Conservation (phyloP, 2,113 vertebrate species). For the Apaloderma vittatum region DNA sequence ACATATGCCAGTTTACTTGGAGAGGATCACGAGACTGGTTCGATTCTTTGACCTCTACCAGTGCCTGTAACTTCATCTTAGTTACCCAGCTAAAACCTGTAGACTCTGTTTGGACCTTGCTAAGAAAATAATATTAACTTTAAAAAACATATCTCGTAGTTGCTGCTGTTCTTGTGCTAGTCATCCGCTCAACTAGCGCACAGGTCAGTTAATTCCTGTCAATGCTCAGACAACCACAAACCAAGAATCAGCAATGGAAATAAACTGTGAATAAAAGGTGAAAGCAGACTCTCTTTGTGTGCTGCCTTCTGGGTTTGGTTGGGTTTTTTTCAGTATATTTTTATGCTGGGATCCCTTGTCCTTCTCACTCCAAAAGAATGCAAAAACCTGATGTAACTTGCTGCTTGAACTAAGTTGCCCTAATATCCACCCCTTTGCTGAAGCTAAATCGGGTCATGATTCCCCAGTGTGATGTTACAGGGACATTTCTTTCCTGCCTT, state of each 20-base stretch:
- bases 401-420: not conserved
- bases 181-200: not conserved
- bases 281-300: not conserved
- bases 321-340: not conserved
- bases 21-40: not conserved
- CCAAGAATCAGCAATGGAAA: not conserved
- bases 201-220: not conserved
- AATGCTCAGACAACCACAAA: not conserved
- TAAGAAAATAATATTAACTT: not conserved
- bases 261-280: not conserved
- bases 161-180: not conserved
- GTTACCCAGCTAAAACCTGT: not conserved
- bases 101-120: not conserved
- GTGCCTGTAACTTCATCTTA: not conserved
- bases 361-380: conserved; percentile 32
- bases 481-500: not conserved
- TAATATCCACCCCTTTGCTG: conserved; percentile 19
- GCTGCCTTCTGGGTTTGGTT: not conserved
- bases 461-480: conserved; percentile 13
- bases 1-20: fast-evolving
- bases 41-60: not conserved
- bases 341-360: not conserved
- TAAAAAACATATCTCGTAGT: not conserved
- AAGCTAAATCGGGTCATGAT: conserved; percentile 33
- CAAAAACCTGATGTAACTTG: conserved; percentile 46